Percentiles rank a stretch among this genome's conserved stretches.
Conservation (phyloP, 64 coral and sea anemone species). For the Platygyra sinensis region DNA sequence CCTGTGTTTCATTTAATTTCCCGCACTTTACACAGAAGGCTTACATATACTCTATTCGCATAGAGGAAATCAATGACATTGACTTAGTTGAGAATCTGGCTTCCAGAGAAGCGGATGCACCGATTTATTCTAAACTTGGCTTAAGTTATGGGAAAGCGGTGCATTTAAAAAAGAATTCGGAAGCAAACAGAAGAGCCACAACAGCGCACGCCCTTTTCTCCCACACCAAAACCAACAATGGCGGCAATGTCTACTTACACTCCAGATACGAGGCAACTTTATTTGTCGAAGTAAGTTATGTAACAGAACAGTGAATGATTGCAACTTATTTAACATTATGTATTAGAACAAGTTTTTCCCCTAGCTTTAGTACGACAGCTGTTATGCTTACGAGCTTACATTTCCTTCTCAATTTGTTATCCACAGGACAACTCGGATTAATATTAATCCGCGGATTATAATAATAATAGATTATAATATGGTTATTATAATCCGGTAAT, state of each 20-base stretch:
- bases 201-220: not conserved
- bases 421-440: too few relatives aligned
- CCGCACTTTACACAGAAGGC: too few relatives aligned
- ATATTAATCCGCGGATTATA: too few relatives aligned
- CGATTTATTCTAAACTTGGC: constrained; percentile 40
- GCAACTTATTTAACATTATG: too few relatives aligned
- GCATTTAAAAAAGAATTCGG: constrained; percentile 62
- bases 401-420: too few relatives aligned
- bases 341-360: too few relatives aligned
- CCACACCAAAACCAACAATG: constrained; percentile 35
- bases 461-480: too few relatives aligned
- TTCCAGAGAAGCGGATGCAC: constrained; percentile 55
- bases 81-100: constrained; percentile 16
- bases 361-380: too few relatives aligned
- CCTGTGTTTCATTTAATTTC: too few relatives aligned
- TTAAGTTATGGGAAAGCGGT: constrained; percentile 64
- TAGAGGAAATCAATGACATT: constrained; percentile 43
- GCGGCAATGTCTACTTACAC: not conserved
- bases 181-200: not conserved
- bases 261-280: constrained; percentile 58
- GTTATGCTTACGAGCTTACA: too few relatives aligned
- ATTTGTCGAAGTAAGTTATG: constrained; percentile 58
- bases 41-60: not conserved
- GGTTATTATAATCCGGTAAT: too few relatives aligned
- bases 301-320: too few relatives aligned